Evolutionary conservation across 1,140 invertebrate species (phyloP).

Genomic region (Drosophila ercepeae): DNA sequence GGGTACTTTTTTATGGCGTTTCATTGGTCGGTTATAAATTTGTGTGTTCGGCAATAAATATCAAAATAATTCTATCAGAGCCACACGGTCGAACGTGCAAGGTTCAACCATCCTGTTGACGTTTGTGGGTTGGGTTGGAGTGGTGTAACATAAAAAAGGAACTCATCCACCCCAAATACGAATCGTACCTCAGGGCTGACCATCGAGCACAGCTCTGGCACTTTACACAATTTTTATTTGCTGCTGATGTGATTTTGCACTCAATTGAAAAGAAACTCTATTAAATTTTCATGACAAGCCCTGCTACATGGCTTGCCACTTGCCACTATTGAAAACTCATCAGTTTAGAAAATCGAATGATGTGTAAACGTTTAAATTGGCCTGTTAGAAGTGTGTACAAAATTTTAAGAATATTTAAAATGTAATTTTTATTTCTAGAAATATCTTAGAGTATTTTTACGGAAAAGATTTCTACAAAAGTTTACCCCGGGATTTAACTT

Average conservation of each 20-base stretch:
- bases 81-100: conserved; percentile 15
- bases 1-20: conserved; percentile 42
- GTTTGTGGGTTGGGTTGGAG: conserved; percentile 48
- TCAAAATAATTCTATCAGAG: conserved; percentile 57
- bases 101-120: conserved; percentile 58
- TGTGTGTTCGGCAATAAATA: conserved; percentile 78
- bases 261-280: conserved; percentile 77
- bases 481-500: neutral
- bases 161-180: conserved; percentile 31
- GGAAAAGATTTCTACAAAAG: neutral
- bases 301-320: conserved; percentile 62
- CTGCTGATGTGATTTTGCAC: conserved; percentile 78
- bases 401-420: no score
- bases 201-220: conserved; percentile 33
- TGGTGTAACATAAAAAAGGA: conserved; percentile 25
- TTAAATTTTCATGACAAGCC: conserved; percentile 73
- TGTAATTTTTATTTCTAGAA: neutral
- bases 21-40: conserved; percentile 77
- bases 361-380: conserved; percentile 1
- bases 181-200: conserved; percentile 19
- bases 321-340: conserved; percentile 21
- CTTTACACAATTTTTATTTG: conserved; percentile 65
- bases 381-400: no score
- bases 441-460: neutral
- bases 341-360: conserved; percentile 23